Evolutionary conservation across 2,888 invertebrate species (phyloP).

Genomic region (Drosophila robusta): DNA sequence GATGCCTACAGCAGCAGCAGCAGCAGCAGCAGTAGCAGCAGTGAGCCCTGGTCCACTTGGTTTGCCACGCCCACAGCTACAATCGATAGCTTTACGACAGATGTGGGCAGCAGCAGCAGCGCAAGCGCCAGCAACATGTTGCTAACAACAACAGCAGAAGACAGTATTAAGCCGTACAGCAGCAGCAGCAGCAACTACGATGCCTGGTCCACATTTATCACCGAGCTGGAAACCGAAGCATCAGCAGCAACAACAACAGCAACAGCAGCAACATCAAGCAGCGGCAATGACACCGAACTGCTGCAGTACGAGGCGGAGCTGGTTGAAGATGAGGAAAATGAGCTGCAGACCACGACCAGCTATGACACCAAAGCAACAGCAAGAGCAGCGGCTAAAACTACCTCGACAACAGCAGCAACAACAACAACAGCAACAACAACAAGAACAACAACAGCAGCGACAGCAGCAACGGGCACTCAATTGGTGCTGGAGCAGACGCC

Average conservation of each 20-base stretch:
- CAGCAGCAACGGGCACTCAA: conserved; percentile 42
- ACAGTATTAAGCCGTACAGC: conserved; percentile 68
- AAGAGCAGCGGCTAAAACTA: conserved; percentile 7
- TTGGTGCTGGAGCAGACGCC: conserved; percentile 64
- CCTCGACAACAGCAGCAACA: conserved; percentile 10
- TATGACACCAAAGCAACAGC: conserved; percentile 73
- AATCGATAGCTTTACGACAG: conserved; percentile 55
- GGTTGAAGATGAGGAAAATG: conserved; percentile 50
- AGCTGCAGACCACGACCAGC: conserved; percentile 54
- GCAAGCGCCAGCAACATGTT: conserved; percentile 55
- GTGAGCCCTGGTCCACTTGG: conserved; percentile 70
- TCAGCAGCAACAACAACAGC: conserved; percentile 44
- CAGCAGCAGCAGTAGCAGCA: conserved; percentile 53
- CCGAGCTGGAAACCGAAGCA: conserved; percentile 61
- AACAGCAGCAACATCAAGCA: conserved; percentile 33
- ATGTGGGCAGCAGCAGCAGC: conserved; percentile 44
- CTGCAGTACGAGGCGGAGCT: conserved; percentile 58
- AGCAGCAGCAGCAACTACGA: conserved; percentile 58
- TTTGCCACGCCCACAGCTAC: conserved; percentile 60
- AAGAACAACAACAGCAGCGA: conserved; percentile 21
- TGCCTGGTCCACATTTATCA: conserved; percentile 63
- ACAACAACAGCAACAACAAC: conserved; percentile 14
- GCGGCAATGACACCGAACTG: conserved; percentile 61
- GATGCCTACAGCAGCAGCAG: conserved; percentile 53
- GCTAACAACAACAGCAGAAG: conserved; percentile 59